Conservation (phyloP, 2,113 vertebrate species). For the Zeus faber region DNA sequence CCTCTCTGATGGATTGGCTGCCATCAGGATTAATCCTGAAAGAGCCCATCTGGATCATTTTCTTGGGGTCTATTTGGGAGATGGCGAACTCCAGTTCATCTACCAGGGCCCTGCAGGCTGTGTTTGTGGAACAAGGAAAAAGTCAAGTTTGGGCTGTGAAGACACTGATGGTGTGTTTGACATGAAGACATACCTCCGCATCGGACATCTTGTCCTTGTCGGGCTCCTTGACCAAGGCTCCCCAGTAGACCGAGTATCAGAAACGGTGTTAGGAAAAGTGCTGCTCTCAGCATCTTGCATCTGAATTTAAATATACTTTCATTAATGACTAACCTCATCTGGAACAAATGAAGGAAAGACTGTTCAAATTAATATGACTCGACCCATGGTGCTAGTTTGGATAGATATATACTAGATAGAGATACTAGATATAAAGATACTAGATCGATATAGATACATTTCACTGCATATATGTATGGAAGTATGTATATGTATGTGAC, state of each 20-base stretch:
- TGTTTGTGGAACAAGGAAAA: constrained; percentile 60
- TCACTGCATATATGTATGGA: no score
- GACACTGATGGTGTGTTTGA: background rate
- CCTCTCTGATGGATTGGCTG: constrained; percentile 91
- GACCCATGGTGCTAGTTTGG: no score
- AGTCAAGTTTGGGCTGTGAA: background rate
- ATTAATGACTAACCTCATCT: no score
- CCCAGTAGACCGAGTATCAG: constrained; percentile 48
- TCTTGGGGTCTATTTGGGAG: constrained; percentile 88
- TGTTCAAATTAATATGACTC: no score
- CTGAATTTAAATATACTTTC: constrained; percentile 24
- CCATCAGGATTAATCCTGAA: constrained; percentile 96
- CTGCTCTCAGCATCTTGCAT: constrained; percentile 58
- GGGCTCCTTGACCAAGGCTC: constrained; percentile 50
- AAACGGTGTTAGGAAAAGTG: constrained; percentile 40
- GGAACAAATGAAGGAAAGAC: no score
- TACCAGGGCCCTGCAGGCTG: constrained; percentile 92
- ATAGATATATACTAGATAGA: no score
- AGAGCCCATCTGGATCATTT: constrained; percentile 92
- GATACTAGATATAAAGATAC: no score
- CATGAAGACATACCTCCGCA: constrained; percentile 68
- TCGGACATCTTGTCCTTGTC: constrained; percentile 72
- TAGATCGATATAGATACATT: no score
- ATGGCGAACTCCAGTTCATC: constrained; percentile 97
- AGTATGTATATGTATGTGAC: no score